Evolutionary conservation across 2,113 vertebrate genomes (phyloP), one percentile per base, ranked within the genome.

Genomic region (Elgaria multicarinata): DNA sequence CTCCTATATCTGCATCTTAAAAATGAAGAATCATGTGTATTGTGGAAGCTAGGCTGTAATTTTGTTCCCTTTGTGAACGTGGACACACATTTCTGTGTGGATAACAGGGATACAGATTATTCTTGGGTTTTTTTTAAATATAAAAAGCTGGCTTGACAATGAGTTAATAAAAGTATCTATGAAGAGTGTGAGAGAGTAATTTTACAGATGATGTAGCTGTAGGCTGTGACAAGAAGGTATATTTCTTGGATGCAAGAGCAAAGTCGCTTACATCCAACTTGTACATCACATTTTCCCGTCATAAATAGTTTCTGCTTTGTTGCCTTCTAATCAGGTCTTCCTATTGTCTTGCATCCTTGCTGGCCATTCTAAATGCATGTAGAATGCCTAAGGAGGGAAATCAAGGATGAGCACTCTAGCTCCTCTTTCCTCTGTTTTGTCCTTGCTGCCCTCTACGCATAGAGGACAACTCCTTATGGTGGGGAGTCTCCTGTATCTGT

Each of bases 201-300:
- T 46, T 3, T 46, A 84, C 39, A 91, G 90, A 86, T 90, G 84
- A 76, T 74, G 24, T 69, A 86, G 64, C 83, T 88, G 28, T 0
- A 22, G 39, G 90, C 5, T 90, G n/a, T 79, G 72, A 64, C 64
- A 77, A 13, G 42, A 8, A 87, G 87, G 39, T 5, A 6, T 42
- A 39, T 13, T 8, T 82, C 88, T 42, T n/a, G 5, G 9, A 55
- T 74, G n/a, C 18, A 90, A 85, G 44, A 50, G 89, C 66, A 77
- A 80, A 81, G 76, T 10, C 14, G 39, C 88, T 74, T 31, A 6
- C 12, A 90, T 76, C 39, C 77, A 67, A 28, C 64, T 87, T 55
- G 22, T 77, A 13, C 46, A 55, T 79, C 66, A 74, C 78, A 53
- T 24, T 4, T 91, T 66, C 36, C 53, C 78, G 89, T 22, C n/a